A percentile compares a stretch with the other conserved stretches of the same genome.
Evolutionary conservation across 2,888 invertebrate genomes (phyloP).

Genomic region (Tyria jacobaeae): DNA sequence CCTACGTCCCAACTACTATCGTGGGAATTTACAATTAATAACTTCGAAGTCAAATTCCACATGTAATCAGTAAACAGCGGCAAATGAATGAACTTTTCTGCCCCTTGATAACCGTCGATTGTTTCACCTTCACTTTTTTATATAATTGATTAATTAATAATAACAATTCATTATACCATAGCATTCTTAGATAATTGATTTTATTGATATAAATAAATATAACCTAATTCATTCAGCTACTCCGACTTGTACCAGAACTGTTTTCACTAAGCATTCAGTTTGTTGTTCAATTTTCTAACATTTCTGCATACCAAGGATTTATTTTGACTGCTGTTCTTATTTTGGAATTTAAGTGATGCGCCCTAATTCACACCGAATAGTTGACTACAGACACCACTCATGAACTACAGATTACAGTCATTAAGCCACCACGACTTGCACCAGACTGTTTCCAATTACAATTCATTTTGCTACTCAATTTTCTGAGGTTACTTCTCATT

Average conservation of each 20-base stretch:
- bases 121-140: not conserved
- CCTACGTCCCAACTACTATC: not conserved
- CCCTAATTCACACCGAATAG: slow-evolving; percentile 22
- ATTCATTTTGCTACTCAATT: not conserved
- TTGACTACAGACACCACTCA: slow-evolving; percentile 24
- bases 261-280: too few relatives aligned
- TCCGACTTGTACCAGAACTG: too few relatives aligned
- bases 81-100: slow-evolving; percentile 2
- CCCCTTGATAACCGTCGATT: not conserved
- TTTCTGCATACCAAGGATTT: too few relatives aligned
- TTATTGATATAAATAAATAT: not conserved
- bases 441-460: slow-evolving; percentile 5
- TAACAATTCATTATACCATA: too few relatives aligned
- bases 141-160: not conserved
- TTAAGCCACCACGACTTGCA: slow-evolving; percentile 23
- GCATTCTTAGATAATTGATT: not conserved
- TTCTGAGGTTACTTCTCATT: not conserved
- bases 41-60: not conserved
- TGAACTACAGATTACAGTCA: slow-evolving; percentile 30
- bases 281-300: too few relatives aligned
- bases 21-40: not conserved
- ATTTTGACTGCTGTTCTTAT: too few relatives aligned
- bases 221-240: too few relatives aligned
- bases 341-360: slow-evolving; percentile 16
- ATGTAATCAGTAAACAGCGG: not conserved